Conservation (phyloP, 1,140 invertebrate species). For the Nasonia giraulti region DNA sequence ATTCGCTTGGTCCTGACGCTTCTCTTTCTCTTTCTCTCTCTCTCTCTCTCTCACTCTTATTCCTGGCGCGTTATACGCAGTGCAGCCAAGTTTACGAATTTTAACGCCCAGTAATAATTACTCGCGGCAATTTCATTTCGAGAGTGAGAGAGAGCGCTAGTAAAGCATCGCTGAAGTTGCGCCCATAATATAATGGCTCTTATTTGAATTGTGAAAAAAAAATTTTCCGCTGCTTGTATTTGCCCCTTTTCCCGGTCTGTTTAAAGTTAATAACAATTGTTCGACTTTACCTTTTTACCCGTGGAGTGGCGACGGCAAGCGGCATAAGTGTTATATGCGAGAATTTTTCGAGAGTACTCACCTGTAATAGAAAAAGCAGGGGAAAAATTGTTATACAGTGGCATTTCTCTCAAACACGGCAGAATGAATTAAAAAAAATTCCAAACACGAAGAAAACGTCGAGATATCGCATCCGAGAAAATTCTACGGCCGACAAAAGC, state of each 20-base stretch:
- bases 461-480: too few species aligned
- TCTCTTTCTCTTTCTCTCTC: neutral
- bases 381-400: neutral
- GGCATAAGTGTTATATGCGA: neutral
- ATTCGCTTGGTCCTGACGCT: constrained; percentile 43
- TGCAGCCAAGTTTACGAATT: constrained; percentile 35
- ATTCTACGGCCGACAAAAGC: neutral
- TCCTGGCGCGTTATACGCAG: constrained; percentile 36
- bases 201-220: constrained; percentile 15
- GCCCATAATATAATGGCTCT: neutral
- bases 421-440: neutral
- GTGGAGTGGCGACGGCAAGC: too few species aligned
- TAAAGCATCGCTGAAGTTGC: neutral
- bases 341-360: neutral
- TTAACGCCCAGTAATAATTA: constrained; percentile 34
- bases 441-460: neutral
- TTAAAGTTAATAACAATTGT: neutral
- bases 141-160: neutral
- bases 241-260: neutral
- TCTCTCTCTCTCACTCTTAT: neutral
- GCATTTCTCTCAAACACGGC: neutral
- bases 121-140: constrained; percentile 17
- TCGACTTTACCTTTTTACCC: neutral
- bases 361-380: neutral
- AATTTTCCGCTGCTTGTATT: neutral